Conservation (phyloP, 2,113 vertebrate species). For the Erythrolamprus reginae region DNA sequence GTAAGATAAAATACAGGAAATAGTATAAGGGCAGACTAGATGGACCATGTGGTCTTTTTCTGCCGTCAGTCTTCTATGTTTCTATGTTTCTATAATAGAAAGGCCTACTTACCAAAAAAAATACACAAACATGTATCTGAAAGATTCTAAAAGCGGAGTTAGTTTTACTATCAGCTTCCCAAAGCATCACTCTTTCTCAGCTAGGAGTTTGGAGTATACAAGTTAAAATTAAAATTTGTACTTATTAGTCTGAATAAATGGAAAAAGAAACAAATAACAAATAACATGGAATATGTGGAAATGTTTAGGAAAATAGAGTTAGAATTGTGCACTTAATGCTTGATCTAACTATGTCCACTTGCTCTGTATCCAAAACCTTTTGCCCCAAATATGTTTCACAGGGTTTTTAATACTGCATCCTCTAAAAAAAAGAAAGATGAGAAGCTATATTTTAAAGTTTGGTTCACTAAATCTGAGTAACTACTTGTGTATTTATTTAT, state of each 20-base stretch:
- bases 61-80: no score
- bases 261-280: not conserved
- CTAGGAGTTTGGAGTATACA: not conserved
- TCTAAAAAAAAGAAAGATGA: not conserved
- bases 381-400: not conserved
- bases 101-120: constrained; percentile 9
- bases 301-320: not conserved
- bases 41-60: no score
- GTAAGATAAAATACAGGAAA: no score
- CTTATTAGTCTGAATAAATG: not conserved
- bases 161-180: not conserved
- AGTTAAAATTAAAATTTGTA: not conserved
- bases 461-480: not conserved
- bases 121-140: not conserved
- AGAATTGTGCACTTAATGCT: not conserved
- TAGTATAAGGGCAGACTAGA: no score
- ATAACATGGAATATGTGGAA: not conserved
- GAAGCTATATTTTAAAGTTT: not conserved
- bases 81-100: no score
- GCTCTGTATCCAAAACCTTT: not conserved
- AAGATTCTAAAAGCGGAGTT: not conserved
- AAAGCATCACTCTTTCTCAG: not conserved
- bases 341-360: not conserved
- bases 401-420: not conserved
- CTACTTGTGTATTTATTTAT: not conserved